Evolutionary conservation across 1,140 invertebrate species (phyloP).

Genomic region (Himalopsyche phryganea): DNA sequence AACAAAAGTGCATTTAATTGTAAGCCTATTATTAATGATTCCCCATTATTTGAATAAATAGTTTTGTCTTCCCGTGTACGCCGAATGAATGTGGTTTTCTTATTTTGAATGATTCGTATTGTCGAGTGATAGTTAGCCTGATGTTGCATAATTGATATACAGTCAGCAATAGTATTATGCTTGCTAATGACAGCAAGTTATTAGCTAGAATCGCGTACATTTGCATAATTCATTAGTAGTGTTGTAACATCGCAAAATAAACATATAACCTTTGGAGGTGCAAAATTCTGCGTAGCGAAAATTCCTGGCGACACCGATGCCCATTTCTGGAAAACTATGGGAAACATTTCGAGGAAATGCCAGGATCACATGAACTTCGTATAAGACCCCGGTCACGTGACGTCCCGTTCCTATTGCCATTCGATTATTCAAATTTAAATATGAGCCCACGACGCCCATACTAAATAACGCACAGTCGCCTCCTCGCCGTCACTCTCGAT

Average conservation of each 20-base stretch:
- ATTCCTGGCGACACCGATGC: conserved; percentile 10
- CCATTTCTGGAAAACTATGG: background rate
- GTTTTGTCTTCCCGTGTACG: too few relatives aligned
- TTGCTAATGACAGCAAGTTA: too few relatives aligned
- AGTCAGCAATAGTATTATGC: too few relatives aligned
- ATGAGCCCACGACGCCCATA: conserved; percentile 15
- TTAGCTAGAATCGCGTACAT: background rate
- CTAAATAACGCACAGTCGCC: conserved; percentile 1
- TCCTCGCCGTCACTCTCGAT: background rate
- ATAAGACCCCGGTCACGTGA: conserved; percentile 23
- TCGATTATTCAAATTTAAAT: conserved; percentile 30
- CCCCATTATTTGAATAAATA: too few relatives aligned
- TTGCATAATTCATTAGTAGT: background rate
- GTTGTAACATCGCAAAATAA: conserved; percentile 8
- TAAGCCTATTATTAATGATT: too few relatives aligned
- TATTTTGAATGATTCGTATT: too few relatives aligned
- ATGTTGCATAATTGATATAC: too few relatives aligned
- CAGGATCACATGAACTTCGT: conserved; percentile 5
- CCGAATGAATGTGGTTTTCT: too few relatives aligned
- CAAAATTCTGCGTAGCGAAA: conserved; percentile 14
- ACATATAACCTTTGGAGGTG: conserved; percentile 16
- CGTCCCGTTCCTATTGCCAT: conserved; percentile 33
- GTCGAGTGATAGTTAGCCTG: too few relatives aligned
- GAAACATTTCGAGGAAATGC: conserved; percentile 12
- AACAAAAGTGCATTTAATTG: too few relatives aligned